phyloP scores from a whole-genome alignment of 2,113 vertebrate species.

The Lycocorax pyrrhopterus region DNA sequence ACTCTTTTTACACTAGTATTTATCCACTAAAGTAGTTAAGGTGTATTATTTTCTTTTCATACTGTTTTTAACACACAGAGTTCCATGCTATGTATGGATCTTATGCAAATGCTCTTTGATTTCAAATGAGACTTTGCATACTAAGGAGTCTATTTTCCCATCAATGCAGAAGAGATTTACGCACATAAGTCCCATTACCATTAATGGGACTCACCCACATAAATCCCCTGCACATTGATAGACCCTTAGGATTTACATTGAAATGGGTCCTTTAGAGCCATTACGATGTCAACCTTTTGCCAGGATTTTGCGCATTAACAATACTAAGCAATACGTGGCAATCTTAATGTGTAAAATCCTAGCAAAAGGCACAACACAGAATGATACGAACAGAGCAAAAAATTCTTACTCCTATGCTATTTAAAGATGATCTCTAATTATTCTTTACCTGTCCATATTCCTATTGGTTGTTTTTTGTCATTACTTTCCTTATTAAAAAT shows the following conservation, averaged over 20 bases:
- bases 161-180: conserved; percentile 57
- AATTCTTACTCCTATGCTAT: neutral
- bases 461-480: neutral
- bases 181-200: conserved; percentile 59
- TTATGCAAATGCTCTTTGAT: conserved; percentile 63
- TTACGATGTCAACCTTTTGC: conserved; percentile 54
- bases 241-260: conserved; percentile 60
- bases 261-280: conserved; percentile 64
- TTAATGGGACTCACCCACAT: conserved; percentile 61
- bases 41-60: conserved; percentile 18
- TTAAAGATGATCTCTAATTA: conserved; percentile 29
- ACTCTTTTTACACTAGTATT: neutral
- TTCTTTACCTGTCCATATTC: neutral
- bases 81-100: conserved; percentile 31
- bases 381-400: neutral
- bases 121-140: conserved; percentile 68
- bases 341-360: conserved; percentile 64
- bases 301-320: conserved; percentile 57
- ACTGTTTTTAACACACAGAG: conserved; percentile 18
- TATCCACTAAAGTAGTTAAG: neutral
- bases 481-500: neutral
- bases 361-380: conserved; percentile 46
- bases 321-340: conserved; percentile 64
- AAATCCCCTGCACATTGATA: conserved; percentile 63
- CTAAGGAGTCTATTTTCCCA: conserved; percentile 54